Conservation (phyloP, 1,140 invertebrate species). For the Hetaerina americana region DNA sequence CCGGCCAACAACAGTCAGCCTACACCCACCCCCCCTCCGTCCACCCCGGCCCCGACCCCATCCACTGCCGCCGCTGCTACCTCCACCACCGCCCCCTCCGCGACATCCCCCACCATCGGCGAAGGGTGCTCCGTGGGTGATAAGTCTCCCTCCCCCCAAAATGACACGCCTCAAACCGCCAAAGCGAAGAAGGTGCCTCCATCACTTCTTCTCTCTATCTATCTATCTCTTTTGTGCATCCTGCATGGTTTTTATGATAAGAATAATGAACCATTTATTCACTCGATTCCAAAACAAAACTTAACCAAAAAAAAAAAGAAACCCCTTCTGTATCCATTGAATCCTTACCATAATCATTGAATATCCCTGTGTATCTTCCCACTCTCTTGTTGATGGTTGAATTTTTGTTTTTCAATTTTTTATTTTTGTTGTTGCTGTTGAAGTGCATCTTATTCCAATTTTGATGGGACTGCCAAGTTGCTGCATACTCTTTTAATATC, state of each 20-base stretch:
- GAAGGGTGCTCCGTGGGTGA: slow-evolving; percentile 23
- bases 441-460: too few relatives aligned
- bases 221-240: not conserved
- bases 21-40: slow-evolving; percentile 32
- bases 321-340: too few relatives aligned
- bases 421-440: too few relatives aligned
- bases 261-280: too few relatives aligned
- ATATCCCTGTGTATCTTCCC: too few relatives aligned
- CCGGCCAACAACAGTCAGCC: slow-evolving; percentile 21
- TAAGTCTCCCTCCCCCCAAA: slow-evolving; percentile 38
- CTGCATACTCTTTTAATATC: too few relatives aligned
- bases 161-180: slow-evolving; percentile 40
- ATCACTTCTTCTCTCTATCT: not conserved
- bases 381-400: too few relatives aligned
- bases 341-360: too few relatives aligned
- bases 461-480: too few relatives aligned
- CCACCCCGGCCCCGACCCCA: slow-evolving; percentile 32
- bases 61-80: slow-evolving; percentile 28
- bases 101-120: slow-evolving; percentile 20
- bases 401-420: too few relatives aligned
- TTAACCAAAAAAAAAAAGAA: too few relatives aligned
- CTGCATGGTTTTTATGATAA: not conserved
- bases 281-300: too few relatives aligned
- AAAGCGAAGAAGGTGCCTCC: slow-evolving; percentile 46
- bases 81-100: slow-evolving; percentile 25